Evolutionary conservation across 2,113 vertebrate species (phyloP).

Genomic region (Zosterops borbonicus): DNA sequence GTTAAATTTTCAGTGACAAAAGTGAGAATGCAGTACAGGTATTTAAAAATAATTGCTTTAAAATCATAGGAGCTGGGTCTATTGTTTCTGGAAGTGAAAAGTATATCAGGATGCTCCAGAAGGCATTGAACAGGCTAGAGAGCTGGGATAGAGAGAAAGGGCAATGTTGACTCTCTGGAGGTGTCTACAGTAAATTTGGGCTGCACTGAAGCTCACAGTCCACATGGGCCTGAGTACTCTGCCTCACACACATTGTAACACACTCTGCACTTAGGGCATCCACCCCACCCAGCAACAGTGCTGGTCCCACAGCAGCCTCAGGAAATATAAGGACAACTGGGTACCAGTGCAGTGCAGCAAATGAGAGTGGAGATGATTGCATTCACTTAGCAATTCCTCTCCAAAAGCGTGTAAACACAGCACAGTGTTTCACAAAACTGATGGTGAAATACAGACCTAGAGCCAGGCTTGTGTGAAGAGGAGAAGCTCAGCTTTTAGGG

Average conservation of each 20-base stretch:
- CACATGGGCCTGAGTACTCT: accelerated
- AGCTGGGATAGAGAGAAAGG: neutral
- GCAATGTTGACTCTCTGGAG: neutral
- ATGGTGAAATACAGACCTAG: neutral
- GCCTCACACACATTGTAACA: accelerated
- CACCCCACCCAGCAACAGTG: neutral
- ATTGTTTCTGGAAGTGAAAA: neutral
- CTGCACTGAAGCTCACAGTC: neutral
- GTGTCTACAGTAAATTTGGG: neutral
- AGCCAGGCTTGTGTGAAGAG: neutral
- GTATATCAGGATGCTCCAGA: neutral
- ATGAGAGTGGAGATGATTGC: neutral
- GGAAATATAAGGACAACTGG: neutral
- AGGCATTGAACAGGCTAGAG: neutral
- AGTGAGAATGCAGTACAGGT: neutral
- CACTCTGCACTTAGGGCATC: neutral
- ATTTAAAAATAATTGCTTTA: neutral
- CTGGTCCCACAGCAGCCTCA: neutral
- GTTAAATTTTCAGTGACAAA: neutral
- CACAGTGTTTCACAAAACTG: neutral
- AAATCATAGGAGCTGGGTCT: neutral
- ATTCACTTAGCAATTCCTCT: neutral
- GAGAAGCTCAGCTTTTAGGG: neutral
- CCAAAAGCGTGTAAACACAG: neutral
- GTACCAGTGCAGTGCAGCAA: neutral